A percentile compares a stretch with the other conserved stretches of the same genome.
Evolutionary conservation across 2,888 invertebrate genomes (phyloP).

Genomic region (Orgyia antiqua): DNA sequence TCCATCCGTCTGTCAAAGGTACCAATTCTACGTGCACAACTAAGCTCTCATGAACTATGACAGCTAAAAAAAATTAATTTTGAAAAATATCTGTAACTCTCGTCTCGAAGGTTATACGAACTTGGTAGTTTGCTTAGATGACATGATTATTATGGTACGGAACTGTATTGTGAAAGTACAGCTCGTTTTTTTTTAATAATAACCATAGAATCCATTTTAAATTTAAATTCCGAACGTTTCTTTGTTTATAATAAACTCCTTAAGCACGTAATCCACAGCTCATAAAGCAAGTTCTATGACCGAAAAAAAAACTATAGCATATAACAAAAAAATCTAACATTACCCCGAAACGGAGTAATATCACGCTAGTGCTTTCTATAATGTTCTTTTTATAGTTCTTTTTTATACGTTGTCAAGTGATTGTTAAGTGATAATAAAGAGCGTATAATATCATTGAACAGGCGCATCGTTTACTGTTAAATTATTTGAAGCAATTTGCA

Average conservation of each 20-base stretch:
- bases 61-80: too few species aligned
- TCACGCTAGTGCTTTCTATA: slow-evolving; percentile 35
- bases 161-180: too few species aligned
- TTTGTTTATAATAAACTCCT: slow-evolving; percentile 3
- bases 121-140: too few species aligned
- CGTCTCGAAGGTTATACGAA: too few species aligned
- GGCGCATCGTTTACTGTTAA: too few species aligned
- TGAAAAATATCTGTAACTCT: too few species aligned
- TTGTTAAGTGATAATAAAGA: background rate
- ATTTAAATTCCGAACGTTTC: slow-evolving; percentile 2
- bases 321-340: slow-evolving; percentile 34
- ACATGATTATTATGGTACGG: too few species aligned
- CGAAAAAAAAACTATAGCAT: slow-evolving; percentile 29
- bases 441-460: background rate
- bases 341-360: slow-evolving; percentile 39
- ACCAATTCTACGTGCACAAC: too few species aligned
- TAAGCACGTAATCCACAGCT: slow-evolving; percentile 27
- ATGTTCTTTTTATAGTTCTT: background rate
- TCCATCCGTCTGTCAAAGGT: too few species aligned
- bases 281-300: slow-evolving; percentile 36
- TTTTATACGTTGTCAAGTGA: background rate
- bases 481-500: too few species aligned
- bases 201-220: background rate
- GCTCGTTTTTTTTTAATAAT: too few species aligned
- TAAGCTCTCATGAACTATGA: too few species aligned